These are phyloP conservation scores for Macrotus californicus DNA, from an alignment of 2,113 vertebrate genomes.

Conservation along the genomic window DNA sequence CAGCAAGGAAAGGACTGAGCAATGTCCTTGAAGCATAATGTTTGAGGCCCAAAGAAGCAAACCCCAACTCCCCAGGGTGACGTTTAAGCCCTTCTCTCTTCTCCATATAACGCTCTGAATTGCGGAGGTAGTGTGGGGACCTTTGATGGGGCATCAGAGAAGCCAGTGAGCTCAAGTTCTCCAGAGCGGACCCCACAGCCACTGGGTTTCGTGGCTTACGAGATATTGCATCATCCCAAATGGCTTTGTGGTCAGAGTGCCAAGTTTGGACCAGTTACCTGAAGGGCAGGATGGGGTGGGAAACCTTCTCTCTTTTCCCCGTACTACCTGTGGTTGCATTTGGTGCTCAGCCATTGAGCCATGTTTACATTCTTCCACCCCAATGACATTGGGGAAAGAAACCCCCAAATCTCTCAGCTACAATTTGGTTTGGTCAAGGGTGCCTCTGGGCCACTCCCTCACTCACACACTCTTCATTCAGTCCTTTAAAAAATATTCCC, in stretches of 20 bases:
- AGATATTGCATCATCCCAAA: not conserved
- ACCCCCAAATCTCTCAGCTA: not conserved
- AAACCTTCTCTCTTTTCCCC: not conserved
- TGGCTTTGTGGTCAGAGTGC: not conserved
- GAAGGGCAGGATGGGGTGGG: not conserved
- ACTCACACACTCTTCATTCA: not conserved
- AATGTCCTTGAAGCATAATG: not conserved
- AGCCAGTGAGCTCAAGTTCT: not conserved
- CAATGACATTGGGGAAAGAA: not conserved
- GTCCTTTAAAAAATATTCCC: not conserved
- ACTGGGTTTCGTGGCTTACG: not conserved
- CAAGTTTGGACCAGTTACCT: not conserved
- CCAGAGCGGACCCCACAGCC: not conserved
- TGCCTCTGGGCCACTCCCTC: not conserved
- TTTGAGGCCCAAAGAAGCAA: constrained; percentile 22
- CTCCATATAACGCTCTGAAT: constrained; percentile 31
- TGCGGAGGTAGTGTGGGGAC: not conserved
- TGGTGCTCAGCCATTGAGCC: not conserved
- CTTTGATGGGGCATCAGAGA: not conserved
- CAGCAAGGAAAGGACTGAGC: not conserved
- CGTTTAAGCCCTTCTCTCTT: not conserved
- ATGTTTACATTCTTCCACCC: not conserved
- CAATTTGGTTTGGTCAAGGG: not conserved
- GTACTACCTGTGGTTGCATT: not conserved
- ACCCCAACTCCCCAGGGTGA: not conserved